Conservation (phyloP, 2,113 vertebrate genomes). For the Tympanuchus pallidicinctus region DNA sequence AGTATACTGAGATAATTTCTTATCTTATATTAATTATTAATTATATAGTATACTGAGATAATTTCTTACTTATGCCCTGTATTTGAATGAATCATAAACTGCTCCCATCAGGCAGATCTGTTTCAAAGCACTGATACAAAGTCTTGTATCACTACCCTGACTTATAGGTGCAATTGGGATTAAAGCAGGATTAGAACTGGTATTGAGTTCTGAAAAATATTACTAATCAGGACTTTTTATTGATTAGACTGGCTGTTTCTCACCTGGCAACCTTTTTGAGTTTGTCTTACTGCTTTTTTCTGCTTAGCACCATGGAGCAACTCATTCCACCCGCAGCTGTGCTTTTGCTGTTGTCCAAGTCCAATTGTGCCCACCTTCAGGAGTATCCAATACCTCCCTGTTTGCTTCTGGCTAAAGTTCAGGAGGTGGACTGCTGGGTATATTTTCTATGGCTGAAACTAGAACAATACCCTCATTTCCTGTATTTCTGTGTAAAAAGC, state of each 20-base stretch:
- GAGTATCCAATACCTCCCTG: background rate
- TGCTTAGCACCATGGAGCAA: background rate
- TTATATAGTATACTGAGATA: too few relatives aligned
- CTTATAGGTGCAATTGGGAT: background rate
- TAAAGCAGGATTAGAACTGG: background rate
- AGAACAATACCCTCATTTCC: background rate
- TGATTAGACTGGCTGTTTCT: background rate
- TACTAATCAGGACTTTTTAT: background rate
- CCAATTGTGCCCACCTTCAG: background rate
- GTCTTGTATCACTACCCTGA: background rate
- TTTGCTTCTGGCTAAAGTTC: background rate
- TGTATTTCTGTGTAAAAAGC: background rate
- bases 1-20: background rate
- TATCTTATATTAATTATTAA: too few relatives aligned
- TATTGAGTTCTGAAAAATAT: background rate
- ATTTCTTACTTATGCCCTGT: background rate
- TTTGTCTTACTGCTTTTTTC: background rate
- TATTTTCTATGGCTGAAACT: background rate
- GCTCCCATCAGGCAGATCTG: background rate
- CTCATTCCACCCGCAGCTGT: background rate
- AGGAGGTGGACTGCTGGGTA: background rate
- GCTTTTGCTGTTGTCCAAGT: background rate
- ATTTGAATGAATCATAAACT: background rate
- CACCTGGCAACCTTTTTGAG: accelerated
- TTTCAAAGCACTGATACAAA: background rate